Percentiles rank a stretch among this genome's conserved stretches.
Conservation (phyloP, 2,113 vertebrate species). For the Oenanthe melanoleuca region DNA sequence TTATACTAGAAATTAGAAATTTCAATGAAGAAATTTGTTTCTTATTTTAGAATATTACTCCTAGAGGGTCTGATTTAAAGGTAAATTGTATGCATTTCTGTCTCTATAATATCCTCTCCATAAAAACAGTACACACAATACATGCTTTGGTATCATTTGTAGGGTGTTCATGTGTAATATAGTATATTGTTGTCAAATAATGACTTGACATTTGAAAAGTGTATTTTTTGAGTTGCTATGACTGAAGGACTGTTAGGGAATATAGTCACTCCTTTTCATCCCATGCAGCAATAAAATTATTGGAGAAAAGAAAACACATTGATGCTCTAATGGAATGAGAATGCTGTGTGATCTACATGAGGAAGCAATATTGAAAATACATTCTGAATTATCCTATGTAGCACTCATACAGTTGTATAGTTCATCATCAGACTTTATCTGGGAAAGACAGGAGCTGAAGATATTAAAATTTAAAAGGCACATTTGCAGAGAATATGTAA, state of each 20-base stretch:
- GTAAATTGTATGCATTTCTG: neutral
- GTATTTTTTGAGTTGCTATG: neutral
- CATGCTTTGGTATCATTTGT: neutral
- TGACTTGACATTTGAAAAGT: neutral
- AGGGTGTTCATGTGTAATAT: neutral
- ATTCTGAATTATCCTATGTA: neutral
- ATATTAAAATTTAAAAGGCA: conserved; percentile 57
- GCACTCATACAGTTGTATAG: neutral
- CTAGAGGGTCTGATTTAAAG: neutral
- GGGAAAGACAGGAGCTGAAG: conserved; percentile 40
- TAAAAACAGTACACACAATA: neutral
- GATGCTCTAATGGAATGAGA: neutral
- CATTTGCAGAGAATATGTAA: conserved; percentile 54
- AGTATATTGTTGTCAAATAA: neutral
- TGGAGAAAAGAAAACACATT: neutral
- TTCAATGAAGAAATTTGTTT: neutral
- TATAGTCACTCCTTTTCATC: neutral
- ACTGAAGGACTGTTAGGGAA: neutral
- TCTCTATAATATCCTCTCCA: neutral
- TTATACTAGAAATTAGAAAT: neutral
- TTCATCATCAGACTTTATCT: conserved; percentile 24
- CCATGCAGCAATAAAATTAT: neutral
- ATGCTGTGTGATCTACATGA: neutral
- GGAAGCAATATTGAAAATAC: neutral
- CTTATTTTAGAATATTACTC: neutral